Evolutionary conservation across 2,113 vertebrate genomes (phyloP), one percentile per base, ranked within the genome.

Genomic region (Dipodomys spectabilis): DNA sequence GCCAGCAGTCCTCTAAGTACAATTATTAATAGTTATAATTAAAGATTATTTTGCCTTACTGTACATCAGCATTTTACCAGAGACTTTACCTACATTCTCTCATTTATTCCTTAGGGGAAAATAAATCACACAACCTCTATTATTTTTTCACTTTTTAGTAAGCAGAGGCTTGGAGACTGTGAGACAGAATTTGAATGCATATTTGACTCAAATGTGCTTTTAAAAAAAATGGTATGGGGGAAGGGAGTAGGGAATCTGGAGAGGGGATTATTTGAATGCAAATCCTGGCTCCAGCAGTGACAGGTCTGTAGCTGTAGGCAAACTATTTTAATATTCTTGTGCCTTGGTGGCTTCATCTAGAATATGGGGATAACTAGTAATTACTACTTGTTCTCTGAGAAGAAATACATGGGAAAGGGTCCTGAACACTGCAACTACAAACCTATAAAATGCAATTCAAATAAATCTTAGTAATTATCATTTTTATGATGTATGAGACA

Each of bases 401-500:
- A 91, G 12, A 18, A 86, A 95, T 45, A 75, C 32, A 49, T n/a
- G 12, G 62, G 64, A 93, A 91, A 82, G 25, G 32, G 9, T 39
- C 82, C 73, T 90, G n/a, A 83, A 93, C 95, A 86, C 25, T 74
- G 0, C 25, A 91, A 82, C 92, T 90, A 45, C 69, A 73, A 95
- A 85, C 18, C 65, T 92, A 62, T 67, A 92, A 92, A 93, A 92
- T 80, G 12, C 2, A 77, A 45, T 90, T 88, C 45, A 88, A 96
- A 82, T 92, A 73, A 72, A 69, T 79, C 60, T 85, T 87, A 81
- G 60, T 65, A 82, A 90, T 93, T 90, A 88, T 23, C 65, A 88
- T 73, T 79, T 78, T 88, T 71, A 15, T 32, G 11, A 83, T 57
- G 10, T 77, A 39, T 72, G 72, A 86, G 57, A 68, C 65, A 93